Base-by-base conservation (phyloP, 2,888 invertebrate species). In the Griposia aprilina region DNA sequence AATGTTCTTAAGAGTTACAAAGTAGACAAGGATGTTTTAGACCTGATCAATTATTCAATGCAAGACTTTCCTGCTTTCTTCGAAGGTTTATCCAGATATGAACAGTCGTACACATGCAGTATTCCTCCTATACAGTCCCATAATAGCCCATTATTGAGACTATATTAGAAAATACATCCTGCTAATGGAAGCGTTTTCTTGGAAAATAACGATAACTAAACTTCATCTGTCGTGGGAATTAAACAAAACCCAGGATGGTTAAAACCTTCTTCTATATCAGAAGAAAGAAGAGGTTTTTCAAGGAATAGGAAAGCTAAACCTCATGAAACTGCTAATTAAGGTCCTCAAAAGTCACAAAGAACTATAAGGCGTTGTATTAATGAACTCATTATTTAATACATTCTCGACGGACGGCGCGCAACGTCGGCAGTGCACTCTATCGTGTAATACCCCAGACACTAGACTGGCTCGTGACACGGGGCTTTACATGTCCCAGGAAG, bases 401-500 rank as follows among this genome's bases (percentile, higher is more conserved):
- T 81, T 81, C 77, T 79, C 76, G 68, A 73, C 73, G 82, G 70
- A 45, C 80, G 82, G 30, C 73, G 69, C 68, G n/a, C n/a, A n/a
- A n/a, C 80, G 45, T 70, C 80, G 36, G 69, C 74, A 74, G 80
- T 79, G 82, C 84, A 84, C 86, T 85, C 85, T 81, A 83, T 87
- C 84, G 88, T 85, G 80, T 90, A 87, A 90, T 87, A 87, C 87
- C 86, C 87, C 68, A 82, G 87, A 85, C 86, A 89, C 86, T 78
- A 79, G 85, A 84, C 83, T 81, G 82, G 84, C 86, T 87, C 85
- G 82, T 88, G 90, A 89, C 90, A 90, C 83, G 85, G 67, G 80
- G 89, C 91, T 91, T 91, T 89, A 89, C 80, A 84, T 88, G 91
- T 92, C 88, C 85, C 79, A 81, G 81, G 78, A 85, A 87, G 87